Evolutionary conservation across 2,797 vertebrate genomes (phyloP).

Genomic region (Thamnophis elegans): DNA sequence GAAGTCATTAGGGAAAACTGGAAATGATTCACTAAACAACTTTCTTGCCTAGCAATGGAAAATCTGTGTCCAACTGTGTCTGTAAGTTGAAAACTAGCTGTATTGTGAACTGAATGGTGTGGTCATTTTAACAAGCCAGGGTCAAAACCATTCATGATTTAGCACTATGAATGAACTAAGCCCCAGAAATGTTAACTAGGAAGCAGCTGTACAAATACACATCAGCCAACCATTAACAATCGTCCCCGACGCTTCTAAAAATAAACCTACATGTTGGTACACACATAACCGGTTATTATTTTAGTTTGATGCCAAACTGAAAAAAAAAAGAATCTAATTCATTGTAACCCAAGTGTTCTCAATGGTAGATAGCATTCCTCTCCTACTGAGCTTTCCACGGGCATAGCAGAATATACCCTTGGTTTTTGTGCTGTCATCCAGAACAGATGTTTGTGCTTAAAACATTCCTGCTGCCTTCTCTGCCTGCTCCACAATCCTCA

Average conservation of each 20-base stretch:
- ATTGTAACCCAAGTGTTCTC: neutral
- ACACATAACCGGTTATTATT: neutral
- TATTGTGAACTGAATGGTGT: neutral
- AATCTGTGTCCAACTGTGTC: neutral
- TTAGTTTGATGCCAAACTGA: neutral
- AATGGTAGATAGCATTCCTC: neutral
- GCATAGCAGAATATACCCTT: neutral
- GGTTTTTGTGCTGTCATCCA: conserved; percentile 23
- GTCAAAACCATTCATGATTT: neutral
- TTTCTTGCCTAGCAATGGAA: neutral
- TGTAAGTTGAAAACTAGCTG: neutral
- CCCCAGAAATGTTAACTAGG: neutral
- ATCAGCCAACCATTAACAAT: neutral
- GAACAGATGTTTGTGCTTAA: neutral
- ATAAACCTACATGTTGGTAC: neutral
- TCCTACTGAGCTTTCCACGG: neutral
- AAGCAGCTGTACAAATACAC: neutral
- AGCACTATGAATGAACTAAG: neutral
- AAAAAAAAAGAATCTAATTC: neutral
- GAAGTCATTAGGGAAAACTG: neutral
- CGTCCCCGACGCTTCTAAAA: neutral
- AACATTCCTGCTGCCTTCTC: neutral
- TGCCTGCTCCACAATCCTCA: neutral
- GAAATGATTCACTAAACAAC: neutral
- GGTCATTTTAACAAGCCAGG: neutral